Evolutionary conservation across 2,113 vertebrate species (phyloP).

Genomic region (Hypomesus transpacificus): DNA sequence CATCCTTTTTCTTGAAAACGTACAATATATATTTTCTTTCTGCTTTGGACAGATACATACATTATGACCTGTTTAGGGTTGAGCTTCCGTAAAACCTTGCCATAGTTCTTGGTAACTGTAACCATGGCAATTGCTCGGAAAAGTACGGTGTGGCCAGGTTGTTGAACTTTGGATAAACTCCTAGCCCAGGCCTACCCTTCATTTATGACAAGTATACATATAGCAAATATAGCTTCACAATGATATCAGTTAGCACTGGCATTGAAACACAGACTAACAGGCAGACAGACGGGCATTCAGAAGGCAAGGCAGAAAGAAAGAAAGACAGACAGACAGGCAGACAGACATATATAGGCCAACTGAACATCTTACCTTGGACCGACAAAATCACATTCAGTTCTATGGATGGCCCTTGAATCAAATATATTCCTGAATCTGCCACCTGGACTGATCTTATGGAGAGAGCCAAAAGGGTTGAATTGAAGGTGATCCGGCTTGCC

Average conservation of each 20-base stretch:
- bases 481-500: background rate
- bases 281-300: background rate
- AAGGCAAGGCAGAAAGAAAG: slow-evolving; percentile 9
- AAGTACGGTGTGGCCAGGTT: background rate
- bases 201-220: background rate
- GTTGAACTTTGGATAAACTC: background rate
- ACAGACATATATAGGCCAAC: background rate
- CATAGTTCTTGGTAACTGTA: too few species aligned
- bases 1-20: too few species aligned
- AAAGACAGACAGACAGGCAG: too few species aligned
- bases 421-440: slow-evolving; percentile 54
- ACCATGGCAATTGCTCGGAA: too few species aligned
- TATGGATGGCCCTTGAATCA: background rate
- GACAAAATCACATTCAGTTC: slow-evolving; percentile 11
- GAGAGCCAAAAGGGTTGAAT: slow-evolving; percentile 16
- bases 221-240: background rate
- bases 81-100: too few species aligned
- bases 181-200: background rate
- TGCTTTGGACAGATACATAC: background rate
- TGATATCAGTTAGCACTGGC: background rate
- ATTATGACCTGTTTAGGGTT: too few species aligned
- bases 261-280: background rate
- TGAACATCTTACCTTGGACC: slow-evolving; percentile 59
- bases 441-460: slow-evolving; percentile 34
- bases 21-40: too few species aligned